Evolutionary conservation across 2,797 vertebrate species (phyloP).

Genomic region (Bucorvus abyssinicus): DNA sequence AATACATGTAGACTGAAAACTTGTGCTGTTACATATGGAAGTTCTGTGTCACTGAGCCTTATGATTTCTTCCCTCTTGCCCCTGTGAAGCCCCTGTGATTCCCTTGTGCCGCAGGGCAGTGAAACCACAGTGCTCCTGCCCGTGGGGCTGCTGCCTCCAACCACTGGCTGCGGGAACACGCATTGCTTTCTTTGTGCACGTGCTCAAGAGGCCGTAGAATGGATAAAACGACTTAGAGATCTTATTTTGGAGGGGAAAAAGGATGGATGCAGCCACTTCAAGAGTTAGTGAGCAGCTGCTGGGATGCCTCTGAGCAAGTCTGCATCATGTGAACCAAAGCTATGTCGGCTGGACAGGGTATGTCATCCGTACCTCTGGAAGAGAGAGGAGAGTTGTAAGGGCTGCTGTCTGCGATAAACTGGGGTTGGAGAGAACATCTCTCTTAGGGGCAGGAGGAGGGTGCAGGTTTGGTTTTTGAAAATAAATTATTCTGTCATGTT

Average conservation of each 20-base stretch:
- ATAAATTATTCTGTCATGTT: neutral
- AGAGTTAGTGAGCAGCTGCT: neutral
- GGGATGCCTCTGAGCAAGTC: neutral
- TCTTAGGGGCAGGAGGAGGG: neutral
- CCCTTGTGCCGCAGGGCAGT: neutral
- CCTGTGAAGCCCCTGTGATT: neutral
- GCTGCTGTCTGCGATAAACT: neutral
- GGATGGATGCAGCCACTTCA: neutral
- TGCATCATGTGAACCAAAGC: neutral
- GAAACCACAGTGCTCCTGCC: neutral
- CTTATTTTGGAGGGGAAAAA: neutral
- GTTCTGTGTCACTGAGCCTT: neutral
- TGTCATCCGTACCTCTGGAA: neutral
- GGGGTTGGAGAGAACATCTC: neutral
- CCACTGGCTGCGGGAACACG: neutral
- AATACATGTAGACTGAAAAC: neutral
- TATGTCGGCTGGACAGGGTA: neutral
- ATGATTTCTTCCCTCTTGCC: neutral
- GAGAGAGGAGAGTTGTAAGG: neutral
- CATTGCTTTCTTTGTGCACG: accelerated
- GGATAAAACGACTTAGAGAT: neutral
- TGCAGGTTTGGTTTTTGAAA: neutral
- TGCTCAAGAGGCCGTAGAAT: accelerated
- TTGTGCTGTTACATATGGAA: neutral
- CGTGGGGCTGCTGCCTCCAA: neutral